Evolutionary conservation across 37 sponge, comb jelly and placozoan genomes (phyloP), one percentile per base, ranked within the genome.

Genomic region (Chondrilla cf. caribensis): DNA sequence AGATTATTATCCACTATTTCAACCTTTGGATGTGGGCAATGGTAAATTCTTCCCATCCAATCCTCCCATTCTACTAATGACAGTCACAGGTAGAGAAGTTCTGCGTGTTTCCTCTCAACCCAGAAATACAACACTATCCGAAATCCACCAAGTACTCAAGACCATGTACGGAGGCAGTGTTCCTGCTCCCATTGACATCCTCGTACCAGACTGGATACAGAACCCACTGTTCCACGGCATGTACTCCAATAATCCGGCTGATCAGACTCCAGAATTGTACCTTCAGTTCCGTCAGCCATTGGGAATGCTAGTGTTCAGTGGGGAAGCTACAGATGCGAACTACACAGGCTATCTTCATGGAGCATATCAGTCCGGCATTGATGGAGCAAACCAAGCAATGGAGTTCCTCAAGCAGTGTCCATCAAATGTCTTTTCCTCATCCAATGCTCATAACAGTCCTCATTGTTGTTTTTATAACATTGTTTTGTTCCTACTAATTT

Each of bases 301-400:
- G 19, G 84, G 84, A 19, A 54, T 22, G 37, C 59, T 83, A 6
- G 38, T 32, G 38, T 71, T 83, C 9, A 57, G 57, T 42, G 84
- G 84, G n/a, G 84, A 83, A 29, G 76, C 51, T 41, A 65, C 70
- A 14, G 29, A 36, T 83, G 21, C 1, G 0, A 33, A 70, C 1
- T 83, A 58, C 39, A 24, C 72, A 43, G 84, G 84, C 8, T 83
- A 55, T 39, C 22, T 73, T 17, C 84, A 83, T 36, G 84, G 84
- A 21, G 84, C 71, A 9, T 83, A 73, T 38, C 15, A 18, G 21
- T 31, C 73, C 7, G 84, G 84, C 8, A 35, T 68, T 21, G 54
- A 42, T 22, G 55, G 31, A 39, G 82, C 82, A 6, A 0, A 58
- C 7, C 60, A 21, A 4, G 64, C 44, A 28, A n/a, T 38, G 37